Evolutionary conservation across 2,113 vertebrate genomes (phyloP).

Genomic region (Cathartes aura): DNA sequence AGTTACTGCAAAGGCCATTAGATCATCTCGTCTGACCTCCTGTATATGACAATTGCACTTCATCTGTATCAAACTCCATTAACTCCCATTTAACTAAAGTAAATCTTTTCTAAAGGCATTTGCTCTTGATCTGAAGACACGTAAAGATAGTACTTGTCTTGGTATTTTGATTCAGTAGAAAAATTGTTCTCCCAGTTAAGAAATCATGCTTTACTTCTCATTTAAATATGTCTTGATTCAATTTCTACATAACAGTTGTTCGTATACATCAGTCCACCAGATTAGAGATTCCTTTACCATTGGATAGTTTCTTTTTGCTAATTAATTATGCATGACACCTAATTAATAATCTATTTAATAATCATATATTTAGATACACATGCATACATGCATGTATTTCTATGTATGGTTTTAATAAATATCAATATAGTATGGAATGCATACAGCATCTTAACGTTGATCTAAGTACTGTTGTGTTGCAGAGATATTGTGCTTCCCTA

Average conservation of each 20-base stretch:
- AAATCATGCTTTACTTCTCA: background rate
- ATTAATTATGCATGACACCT: background rate
- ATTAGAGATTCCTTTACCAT: background rate
- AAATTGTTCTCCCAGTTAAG: background rate
- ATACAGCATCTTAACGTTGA: background rate
- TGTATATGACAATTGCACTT: background rate
- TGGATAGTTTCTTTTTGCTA: background rate
- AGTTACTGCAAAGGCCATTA: background rate
- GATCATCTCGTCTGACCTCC: background rate
- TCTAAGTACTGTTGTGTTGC: background rate
- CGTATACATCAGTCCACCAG: background rate
- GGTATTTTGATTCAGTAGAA: background rate
- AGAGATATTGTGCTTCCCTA: background rate
- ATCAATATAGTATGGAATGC: background rate
- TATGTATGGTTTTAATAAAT: background rate
- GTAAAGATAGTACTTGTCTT: background rate
- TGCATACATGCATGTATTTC: background rate
- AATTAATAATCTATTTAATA: background rate
- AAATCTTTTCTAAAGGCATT: background rate
- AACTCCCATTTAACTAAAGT: background rate
- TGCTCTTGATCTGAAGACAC: background rate
- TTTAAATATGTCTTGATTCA: background rate
- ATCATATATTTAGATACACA: background rate
- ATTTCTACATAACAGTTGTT: background rate
- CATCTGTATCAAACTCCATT: background rate